Conservation (phyloP, 2,888 invertebrate genomes). For the Antheraea assamensis region DNA sequence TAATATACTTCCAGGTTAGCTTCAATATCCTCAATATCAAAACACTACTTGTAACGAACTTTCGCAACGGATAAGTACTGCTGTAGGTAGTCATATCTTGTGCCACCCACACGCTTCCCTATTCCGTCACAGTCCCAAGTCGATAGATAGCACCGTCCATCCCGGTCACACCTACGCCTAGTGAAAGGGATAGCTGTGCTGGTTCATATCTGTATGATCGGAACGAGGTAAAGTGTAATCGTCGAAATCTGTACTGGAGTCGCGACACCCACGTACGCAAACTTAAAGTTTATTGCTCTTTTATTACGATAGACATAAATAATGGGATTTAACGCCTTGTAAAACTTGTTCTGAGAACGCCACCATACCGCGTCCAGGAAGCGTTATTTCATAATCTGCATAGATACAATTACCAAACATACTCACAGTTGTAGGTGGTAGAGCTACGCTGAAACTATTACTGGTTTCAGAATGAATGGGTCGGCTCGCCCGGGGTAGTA, state of each 20-base stretch:
- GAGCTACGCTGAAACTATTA: no score
- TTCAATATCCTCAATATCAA: not conserved
- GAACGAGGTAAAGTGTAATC: constrained; percentile 57
- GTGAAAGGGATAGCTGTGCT: constrained; percentile 28
- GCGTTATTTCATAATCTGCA: not conserved
- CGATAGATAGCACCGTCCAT: constrained; percentile 19
- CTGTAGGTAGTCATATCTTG: constrained; percentile 53
- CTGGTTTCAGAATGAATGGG: no score
- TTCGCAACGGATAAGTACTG: constrained; percentile 66
- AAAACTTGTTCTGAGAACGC: not conserved
- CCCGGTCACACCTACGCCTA: constrained; percentile 26
- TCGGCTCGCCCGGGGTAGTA: no score
- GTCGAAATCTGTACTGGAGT: constrained; percentile 62
- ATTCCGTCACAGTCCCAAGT: constrained; percentile 20
- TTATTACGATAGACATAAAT: constrained; percentile 46
- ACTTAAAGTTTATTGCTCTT: constrained; percentile 69
- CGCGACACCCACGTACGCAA: constrained; percentile 65
- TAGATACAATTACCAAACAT: not conserved
- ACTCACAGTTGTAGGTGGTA: no score
- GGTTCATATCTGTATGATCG: constrained; percentile 37
- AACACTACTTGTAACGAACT: not conserved
- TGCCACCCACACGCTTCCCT: constrained; percentile 58
- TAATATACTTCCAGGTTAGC: no score
- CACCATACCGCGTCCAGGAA: not conserved
- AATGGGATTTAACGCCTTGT: constrained; percentile 18